These are phyloP conservation scores for Turnix velox DNA, from an alignment of 2,113 vertebrate species.

Conservation along the genomic window DNA sequence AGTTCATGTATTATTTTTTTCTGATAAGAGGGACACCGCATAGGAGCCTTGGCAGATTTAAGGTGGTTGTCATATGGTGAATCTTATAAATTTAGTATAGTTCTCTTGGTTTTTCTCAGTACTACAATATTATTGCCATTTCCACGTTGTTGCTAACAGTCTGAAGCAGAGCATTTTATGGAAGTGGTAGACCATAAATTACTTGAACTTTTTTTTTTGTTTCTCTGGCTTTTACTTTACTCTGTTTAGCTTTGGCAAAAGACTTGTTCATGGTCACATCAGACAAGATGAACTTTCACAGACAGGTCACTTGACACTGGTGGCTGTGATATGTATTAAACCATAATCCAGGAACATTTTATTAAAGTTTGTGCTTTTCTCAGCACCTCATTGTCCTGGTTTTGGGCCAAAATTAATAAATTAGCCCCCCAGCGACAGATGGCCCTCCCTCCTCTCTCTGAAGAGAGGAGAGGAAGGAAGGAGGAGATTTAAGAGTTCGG, in stretches of 20 bases:
- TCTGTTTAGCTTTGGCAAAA: background rate
- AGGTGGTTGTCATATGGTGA: background rate
- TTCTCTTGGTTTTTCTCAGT: background rate
- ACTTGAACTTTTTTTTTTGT: background rate
- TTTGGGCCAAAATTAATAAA: no score
- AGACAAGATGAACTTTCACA: background rate
- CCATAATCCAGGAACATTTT: background rate
- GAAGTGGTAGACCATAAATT: background rate
- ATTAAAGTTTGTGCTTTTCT: background rate
- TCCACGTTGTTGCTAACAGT: background rate
- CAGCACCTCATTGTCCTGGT: no score
- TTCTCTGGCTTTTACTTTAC: background rate
- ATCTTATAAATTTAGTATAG: background rate
- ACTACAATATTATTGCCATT: background rate
- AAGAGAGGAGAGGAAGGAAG: no score
- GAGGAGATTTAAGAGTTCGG: no score
- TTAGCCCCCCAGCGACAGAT: no score
- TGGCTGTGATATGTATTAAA: background rate
- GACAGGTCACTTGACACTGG: rapidly evolving
- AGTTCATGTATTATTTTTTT: no score
- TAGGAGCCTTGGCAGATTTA: background rate
- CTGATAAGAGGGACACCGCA: background rate
- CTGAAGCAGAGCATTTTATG: background rate
- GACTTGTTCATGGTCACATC: background rate
- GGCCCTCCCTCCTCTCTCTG: no score